Evolutionary conservation across 2,888 invertebrate genomes (phyloP), one percentile per base, ranked within the genome.

Genomic region (Pasiphila rectangulata): DNA sequence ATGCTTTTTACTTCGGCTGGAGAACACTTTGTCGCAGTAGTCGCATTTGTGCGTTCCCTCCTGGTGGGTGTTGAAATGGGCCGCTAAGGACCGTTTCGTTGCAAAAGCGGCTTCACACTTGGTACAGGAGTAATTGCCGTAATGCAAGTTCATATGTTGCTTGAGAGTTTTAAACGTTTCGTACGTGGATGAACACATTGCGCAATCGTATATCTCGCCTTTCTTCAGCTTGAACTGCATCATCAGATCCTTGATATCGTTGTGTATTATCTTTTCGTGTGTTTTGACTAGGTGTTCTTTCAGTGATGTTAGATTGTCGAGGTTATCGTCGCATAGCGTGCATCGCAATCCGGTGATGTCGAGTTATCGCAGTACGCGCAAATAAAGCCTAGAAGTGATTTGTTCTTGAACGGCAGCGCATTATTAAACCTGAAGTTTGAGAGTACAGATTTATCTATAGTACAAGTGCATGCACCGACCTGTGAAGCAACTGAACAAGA

Each of bases 101-200:
- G 79, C 79, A 2, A 85, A 87, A 0, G 79, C 63, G 0, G 79
- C 63, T 2, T 80, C 85, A 21, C 86, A 87, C 10, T 79, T 77
- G 9, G 73, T 74, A 46, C 86, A 86, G 0, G 84, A 73, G 10
- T 79, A 83, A 13, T 85, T 86, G 20, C 79, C 70, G 44, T 72
- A 86, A 51, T 86, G 86, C 0, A 75, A 70, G 2, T 85, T 85
- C 86, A 86, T 85, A 49, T 86, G 86, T 0, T 79, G 39, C 23
- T 86, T 83, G 1, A 85, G 74, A 0, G 86, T 75, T 0, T 84
- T 83, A 35, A 85, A 86, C 0, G 86, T 85, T 41, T 84, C 83
- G 21, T 79, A 84, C 6, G 58, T 73, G 2, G 75, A 75, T 0
- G 77, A 76, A 4, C 86, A 86, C 0, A 80, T 54, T 6, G 81